Percentiles rank a stretch among this genome's conserved stretches.
Evolutionary conservation across 2,113 vertebrate genomes (phyloP).

Genomic region (Takifugu flavidus): DNA sequence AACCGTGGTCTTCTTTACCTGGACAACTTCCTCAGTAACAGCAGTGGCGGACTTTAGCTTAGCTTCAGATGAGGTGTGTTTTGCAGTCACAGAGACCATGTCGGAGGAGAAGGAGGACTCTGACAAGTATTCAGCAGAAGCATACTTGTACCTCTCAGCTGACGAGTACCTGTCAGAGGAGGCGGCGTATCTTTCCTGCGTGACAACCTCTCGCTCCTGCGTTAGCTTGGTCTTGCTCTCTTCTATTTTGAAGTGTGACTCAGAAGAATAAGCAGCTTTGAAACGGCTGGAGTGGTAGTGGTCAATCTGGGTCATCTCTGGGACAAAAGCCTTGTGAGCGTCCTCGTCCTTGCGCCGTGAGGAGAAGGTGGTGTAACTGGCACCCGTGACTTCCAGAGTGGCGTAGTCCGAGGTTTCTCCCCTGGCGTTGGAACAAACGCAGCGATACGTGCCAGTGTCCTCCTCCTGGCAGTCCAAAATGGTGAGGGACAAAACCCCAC

Average conservation of each 20-base stretch:
- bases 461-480: slow-evolving; percentile 89
- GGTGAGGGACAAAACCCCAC: slow-evolving; percentile 88
- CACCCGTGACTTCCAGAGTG: slow-evolving; percentile 88
- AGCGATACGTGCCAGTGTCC: slow-evolving; percentile 94
- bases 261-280: slow-evolving; percentile 84
- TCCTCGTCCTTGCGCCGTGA: slow-evolving; percentile 90
- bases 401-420: slow-evolving; percentile 96
- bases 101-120: slow-evolving; percentile 67
- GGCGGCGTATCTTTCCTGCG: slow-evolving; percentile 77
- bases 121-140: slow-evolving; percentile 72
- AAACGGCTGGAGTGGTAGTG: slow-evolving; percentile 86
- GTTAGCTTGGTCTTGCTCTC: slow-evolving; percentile 85
- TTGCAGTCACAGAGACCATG: slow-evolving; percentile 47
- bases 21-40: slow-evolving; percentile 75
- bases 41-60: slow-evolving; percentile 73
- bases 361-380: slow-evolving; percentile 86
- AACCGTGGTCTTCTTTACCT: slow-evolving; percentile 82
- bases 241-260: slow-evolving; percentile 82
- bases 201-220: slow-evolving; percentile 80
- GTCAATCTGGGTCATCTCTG: slow-evolving; percentile 86
- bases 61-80: slow-evolving; percentile 63
- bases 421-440: slow-evolving; percentile 87
- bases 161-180: slow-evolving; percentile 73
- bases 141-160: slow-evolving; percentile 68
- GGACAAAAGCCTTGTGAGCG: slow-evolving; percentile 78